A percentile compares a stretch with the other conserved stretches of the same genome.
Evolutionary conservation across 2,113 vertebrate genomes (phyloP).

Genomic region (Plectropomus leopardus): DNA sequence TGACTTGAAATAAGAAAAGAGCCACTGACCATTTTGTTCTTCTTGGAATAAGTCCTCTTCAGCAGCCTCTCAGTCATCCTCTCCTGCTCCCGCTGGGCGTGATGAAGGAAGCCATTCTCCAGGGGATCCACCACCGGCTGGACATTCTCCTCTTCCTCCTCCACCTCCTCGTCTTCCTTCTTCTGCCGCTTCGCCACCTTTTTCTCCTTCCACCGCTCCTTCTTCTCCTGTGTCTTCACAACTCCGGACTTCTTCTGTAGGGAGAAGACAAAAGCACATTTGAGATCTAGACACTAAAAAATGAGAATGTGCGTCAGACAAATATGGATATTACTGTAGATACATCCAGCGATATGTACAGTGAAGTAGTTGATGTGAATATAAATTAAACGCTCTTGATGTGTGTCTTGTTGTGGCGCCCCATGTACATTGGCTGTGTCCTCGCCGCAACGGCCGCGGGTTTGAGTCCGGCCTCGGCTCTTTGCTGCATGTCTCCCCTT

Average conservation of each 20-base stretch:
- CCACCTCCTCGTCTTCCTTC: conserved; percentile 84
- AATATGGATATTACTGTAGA: neutral
- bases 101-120: conserved; percentile 91
- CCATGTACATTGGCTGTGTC: too few species aligned
- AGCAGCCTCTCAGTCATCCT: conserved; percentile 90
- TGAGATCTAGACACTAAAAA: neutral
- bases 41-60: conserved; percentile 93
- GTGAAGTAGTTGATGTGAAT: neutral
- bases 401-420: neutral
- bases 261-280: conserved; percentile 23
- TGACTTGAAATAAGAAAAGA: neutral
- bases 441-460: too few species aligned
- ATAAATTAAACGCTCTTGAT: neutral
- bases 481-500: too few species aligned
- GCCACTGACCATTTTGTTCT: conserved; percentile 92
- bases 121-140: conserved; percentile 86
- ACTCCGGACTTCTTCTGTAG: conserved; percentile 90
- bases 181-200: conserved; percentile 88
- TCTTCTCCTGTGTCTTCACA: conserved; percentile 91
- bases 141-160: conserved; percentile 90
- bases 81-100: conserved; percentile 89
- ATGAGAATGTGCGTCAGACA: neutral
- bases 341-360: too few species aligned
- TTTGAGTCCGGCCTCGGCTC: too few species aligned
- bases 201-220: conserved; percentile 88